Evolutionary conservation across 1,140 invertebrate genomes (phyloP).

Genomic region (Marisa cornuarietis): DNA sequence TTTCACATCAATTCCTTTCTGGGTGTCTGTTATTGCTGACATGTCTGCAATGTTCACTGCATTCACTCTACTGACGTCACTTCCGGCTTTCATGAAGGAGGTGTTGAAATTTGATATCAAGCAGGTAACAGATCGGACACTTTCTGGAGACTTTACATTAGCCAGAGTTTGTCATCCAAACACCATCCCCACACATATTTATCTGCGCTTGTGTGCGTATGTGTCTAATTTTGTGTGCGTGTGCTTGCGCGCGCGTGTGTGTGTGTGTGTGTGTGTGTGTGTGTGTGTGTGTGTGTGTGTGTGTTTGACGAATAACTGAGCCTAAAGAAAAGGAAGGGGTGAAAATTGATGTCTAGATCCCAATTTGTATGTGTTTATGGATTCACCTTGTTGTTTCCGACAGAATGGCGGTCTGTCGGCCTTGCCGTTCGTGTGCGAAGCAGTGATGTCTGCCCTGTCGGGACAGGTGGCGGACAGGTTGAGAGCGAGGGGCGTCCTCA

Average conservation of each 20-base stretch:
- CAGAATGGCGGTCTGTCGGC: slow-evolving; percentile 73
- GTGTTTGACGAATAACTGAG: too few relatives aligned
- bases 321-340: too few relatives aligned
- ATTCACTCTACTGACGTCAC: slow-evolving; percentile 90
- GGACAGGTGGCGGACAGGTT: slow-evolving; percentile 86
- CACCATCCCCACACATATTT: fast-evolving
- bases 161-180: too few relatives aligned
- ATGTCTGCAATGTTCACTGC: slow-evolving; percentile 90
- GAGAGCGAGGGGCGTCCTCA: slow-evolving; percentile 73
- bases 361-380: too few relatives aligned
- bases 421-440: slow-evolving; percentile 87
- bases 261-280: too few relatives aligned
- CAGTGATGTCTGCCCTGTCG: slow-evolving; percentile 78
- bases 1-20: slow-evolving; percentile 82
- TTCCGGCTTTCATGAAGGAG: slow-evolving; percentile 92
- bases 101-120: slow-evolving; percentile 87
- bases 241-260: too few relatives aligned
- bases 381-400: neutral
- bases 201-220: too few relatives aligned
- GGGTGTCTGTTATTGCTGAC: slow-evolving; percentile 86
- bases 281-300: too few relatives aligned
- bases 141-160: too few relatives aligned
- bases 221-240: too few relatives aligned
- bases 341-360: too few relatives aligned
- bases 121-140: slow-evolving; percentile 68